Base-by-base conservation (phyloP, 2,888 invertebrate species). In the Norana najaformis region DNA sequence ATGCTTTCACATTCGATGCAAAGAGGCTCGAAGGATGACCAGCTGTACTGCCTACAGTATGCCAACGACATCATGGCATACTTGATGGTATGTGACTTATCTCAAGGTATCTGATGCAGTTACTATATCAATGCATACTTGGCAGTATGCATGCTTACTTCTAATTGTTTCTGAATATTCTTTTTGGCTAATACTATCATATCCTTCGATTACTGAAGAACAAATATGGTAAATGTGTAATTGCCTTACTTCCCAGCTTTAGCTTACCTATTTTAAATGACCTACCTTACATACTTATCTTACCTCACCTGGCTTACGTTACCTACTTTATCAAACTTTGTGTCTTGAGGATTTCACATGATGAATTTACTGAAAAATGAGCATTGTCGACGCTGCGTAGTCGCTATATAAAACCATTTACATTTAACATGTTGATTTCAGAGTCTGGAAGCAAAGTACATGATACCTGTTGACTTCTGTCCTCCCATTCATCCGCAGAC, bases 21-120 rank as follows among this genome's bases (percentile, higher is more conserved):
- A 37, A 20, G 85, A 85, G 37, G 85, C 16, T 85, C 85, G 37
- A 85, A 35, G 37, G 85, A 85, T 30, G 38, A 88, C 39, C 88
- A 88, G 34, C 41, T 88, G 36, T 88, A 88, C 88, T 88, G 88
- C 47, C 37, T 37, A 20, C 88, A 89, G 34, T 89, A 89, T 69
- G 47, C 47, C n/a, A 69, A 41, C 16, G 69, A 89, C 34, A 89
- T 89, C 89, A 89, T 89, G 35, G 53, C 41, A 35, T 69, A 89
- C 41, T 35, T 41, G 41, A 34, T 47, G 82, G 89, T 89, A 39
- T 41, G 39, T 16, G 5, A 39, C 39, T 2, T 36, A 30, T n/a
- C 1, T 38, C 39, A 34, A 11, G 34, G 88, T 88, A 23, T n/a
- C 37, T n/a, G 20, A 36, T 85, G 37, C 85, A 36, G 85, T n/a